Base-by-base conservation (phyloP, 2,888 invertebrate genomes). In the Abscondita cerata region DNA sequence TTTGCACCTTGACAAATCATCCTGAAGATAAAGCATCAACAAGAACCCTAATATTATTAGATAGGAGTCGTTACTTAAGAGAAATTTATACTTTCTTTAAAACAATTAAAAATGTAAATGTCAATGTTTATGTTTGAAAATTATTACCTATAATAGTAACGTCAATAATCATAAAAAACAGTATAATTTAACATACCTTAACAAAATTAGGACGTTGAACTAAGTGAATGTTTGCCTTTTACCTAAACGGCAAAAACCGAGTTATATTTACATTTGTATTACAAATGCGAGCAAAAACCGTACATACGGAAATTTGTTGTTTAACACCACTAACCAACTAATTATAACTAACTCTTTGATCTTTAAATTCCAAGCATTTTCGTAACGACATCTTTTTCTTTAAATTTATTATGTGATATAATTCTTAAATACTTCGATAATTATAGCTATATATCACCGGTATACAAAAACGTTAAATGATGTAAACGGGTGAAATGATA, bases 1-100 rank as follows among this genome's bases (percentile, higher is more conserved):
- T 62, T 62, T 62, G 52, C 62, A 52, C 56, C 56, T 55, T 48
- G 62, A 60, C 57, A 62, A 62, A 62, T 57, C 20, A 47, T 16
- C n/a, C 52, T 48, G 13, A 6, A 47, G 41, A 15, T 18, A 16
- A 11, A 25, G 25, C 6, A 25, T 25, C 25, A 25, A 25, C 25
- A 6, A 44, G 44, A 33, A 19, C 48, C 47, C 47, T 19, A 47
- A 47, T 48, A 48, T 48, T 19, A 38, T 38, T 38, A 38, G 38
- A 5, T 13, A 13, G 12, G 9, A 2, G 31, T 33, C 13, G 31
- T 48, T n/a, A 20, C 6, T 15, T 20, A 48, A 20, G 48, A 48
- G 48, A 48, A 48, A 48, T 48, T 48, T 33, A 48, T 48, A 48
- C 48, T 48, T 48, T 48, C 48, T 25, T 48, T 25, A 12, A 11